phyloP scores from a whole-genome alignment of 2,113 vertebrate genomes.

The Notiomystis cincta region DNA sequence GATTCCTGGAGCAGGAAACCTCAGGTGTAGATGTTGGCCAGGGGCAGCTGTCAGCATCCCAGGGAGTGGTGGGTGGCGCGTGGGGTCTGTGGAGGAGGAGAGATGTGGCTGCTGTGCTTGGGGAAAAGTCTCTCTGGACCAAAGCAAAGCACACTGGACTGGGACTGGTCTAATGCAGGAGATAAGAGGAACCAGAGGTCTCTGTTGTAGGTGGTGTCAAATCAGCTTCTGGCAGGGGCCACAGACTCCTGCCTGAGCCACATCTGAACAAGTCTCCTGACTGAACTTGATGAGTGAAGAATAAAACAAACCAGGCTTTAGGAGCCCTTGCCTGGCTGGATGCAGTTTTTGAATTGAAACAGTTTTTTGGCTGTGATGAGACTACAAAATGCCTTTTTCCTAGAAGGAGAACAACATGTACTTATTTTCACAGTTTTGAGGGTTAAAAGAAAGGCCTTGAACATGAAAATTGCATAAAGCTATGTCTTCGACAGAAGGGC shows the following conservation, averaged over 20 bases:
- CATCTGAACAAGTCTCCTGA: neutral
- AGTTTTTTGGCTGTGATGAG: neutral
- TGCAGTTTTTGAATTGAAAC: neutral
- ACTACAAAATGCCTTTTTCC: neutral
- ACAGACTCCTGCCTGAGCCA: neutral
- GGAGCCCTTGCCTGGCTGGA: neutral
- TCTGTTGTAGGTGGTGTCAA: neutral
- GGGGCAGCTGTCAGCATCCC: neutral
- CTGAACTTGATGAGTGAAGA: neutral
- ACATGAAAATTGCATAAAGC: neutral
- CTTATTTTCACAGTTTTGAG: neutral
- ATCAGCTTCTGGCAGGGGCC: neutral
- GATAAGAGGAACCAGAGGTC: neutral
- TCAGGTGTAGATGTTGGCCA: too few species aligned
- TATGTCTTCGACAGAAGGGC: neutral
- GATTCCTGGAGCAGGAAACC: neutral
- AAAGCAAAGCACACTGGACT: neutral
- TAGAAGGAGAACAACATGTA: neutral
- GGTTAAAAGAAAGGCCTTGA: neutral
- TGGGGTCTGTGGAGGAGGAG: neutral
- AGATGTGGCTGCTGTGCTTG: neutral
- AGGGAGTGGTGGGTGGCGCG: neutral
- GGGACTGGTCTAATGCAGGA: accelerated
- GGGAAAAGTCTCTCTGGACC: neutral
- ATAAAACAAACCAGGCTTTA: neutral